These are phyloP conservation scores for Miichthys miiuy DNA, from an alignment of 2,797 vertebrate species.

Conservation along the genomic window DNA sequence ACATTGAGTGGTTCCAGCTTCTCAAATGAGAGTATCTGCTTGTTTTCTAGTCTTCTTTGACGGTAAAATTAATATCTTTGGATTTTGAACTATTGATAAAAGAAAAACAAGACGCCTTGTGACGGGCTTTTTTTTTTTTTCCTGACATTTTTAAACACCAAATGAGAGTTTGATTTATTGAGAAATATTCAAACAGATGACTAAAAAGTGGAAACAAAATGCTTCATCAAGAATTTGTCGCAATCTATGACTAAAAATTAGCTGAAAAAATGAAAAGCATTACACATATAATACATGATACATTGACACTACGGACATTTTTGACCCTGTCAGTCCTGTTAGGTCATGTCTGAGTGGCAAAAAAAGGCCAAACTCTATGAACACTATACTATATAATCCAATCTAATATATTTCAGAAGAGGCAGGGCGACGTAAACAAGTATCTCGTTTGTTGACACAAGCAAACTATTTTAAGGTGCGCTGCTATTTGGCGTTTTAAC, in stretches of 20 bases:
- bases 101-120: neutral
- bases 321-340: neutral
- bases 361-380: neutral
- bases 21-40: no score
- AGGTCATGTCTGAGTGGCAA: neutral
- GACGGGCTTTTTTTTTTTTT: neutral
- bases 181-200: neutral
- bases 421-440: conserved; percentile 70
- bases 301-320: neutral
- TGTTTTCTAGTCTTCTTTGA: neutral
- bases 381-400: neutral
- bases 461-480: conserved; percentile 65
- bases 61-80: neutral
- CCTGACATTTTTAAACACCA: neutral
- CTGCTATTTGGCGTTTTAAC: conserved; percentile 41
- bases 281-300: neutral
- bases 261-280: neutral
- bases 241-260: no score
- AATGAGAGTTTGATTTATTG: no score
- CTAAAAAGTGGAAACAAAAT: neutral
- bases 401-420: neutral
- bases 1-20: neutral
- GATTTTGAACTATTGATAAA: neutral
- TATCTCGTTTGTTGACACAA: conserved; percentile 51
- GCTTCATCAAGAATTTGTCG: neutral